Base-by-base conservation (phyloP, 2,113 vertebrate species). In the Paraplagusia blochii region DNA sequence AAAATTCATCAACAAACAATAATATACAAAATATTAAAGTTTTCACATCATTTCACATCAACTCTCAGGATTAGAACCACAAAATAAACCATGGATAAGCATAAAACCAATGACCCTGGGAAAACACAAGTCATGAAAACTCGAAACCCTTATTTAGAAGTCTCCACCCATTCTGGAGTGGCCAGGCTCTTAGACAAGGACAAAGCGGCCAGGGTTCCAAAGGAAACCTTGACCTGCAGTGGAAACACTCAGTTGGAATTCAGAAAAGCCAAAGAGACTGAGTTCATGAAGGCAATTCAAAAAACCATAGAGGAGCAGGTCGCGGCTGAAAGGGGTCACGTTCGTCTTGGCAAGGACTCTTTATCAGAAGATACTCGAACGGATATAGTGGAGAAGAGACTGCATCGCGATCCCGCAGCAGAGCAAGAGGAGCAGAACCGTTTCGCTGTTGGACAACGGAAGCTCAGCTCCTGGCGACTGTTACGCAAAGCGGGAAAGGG, bases 401-500 rank as follows among this genome's bases (percentile, higher is more conserved):
- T 40, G 38, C 38, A 12, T 11, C 38, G 10, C 13, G 38, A 40
- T 4, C 1, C 11, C 38, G 12, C 13, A 13, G 9, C 5, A 13
- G 11, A 83, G 58, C 85, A 76, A 59, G 90, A 88, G 74, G 89
- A 79, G 8, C 4, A 56, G 8, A 81, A 84, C 4, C 4, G 1
- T 64, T 90, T 89, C 71, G 76, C 83, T 57, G 84, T 89, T 56
- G 70, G 46, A 43, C 14, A 1, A 65, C 60, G 82, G 1, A 57
- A 82, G 77, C 66, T 88, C 39, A 90, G 53, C 45, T 66, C 70
- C 14, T 85, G 63, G 38, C 88, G 90, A 38, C 47, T 93, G 17
- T 55, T 88, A 47, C 87, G 74, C 3, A 46, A 71, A 2, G 54
- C 86, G 11, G 79, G 85, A 45, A 87, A 94, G 91, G 11, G 15